These are phyloP conservation scores for Cotesia congregata DNA, from an alignment of 2,888 invertebrate genomes.

Conservation along the genomic window DNA sequence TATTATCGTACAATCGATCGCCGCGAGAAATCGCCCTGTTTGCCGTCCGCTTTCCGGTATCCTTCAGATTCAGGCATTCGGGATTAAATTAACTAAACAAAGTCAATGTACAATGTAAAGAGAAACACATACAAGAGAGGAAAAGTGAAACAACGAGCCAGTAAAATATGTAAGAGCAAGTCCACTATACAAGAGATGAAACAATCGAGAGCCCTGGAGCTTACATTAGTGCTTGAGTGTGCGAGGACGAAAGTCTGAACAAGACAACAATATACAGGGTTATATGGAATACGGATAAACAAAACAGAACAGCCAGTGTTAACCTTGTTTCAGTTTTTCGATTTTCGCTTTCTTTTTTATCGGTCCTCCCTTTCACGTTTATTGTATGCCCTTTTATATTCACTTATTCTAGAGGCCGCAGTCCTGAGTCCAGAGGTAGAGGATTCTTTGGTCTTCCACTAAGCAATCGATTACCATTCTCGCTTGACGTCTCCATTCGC, in stretches of 20 bases:
- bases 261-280: conserved; percentile 4
- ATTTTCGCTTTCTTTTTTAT: conserved; percentile 2
- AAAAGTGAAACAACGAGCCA: conserved; percentile 12
- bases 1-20: conserved; percentile 66
- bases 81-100: conserved; percentile 4
- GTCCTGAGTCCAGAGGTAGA: conserved; percentile 21
- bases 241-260: conserved; percentile 9
- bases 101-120: neutral
- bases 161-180: conserved; percentile 12
- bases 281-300: neutral
- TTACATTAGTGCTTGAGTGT: neutral
- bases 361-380: conserved; percentile 20
- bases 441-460: conserved; percentile 40
- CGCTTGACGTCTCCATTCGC: conserved; percentile 50
- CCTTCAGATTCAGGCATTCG: too few species aligned
- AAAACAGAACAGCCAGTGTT: conserved; percentile 21
- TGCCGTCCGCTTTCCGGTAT: too few species aligned
- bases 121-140: neutral
- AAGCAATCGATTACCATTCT: conserved; percentile 49
- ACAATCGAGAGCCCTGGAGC: conserved; percentile 23
- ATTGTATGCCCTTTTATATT: conserved; percentile 28
- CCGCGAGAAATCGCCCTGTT: conserved; percentile 31
- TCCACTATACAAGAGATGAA: conserved; percentile 18
- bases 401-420: neutral
- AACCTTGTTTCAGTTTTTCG: conserved; percentile 17